A percentile compares a stretch with the other conserved stretches of the same genome.
These are phyloP conservation scores for Drosophila merina DNA, from an alignment of 2,888 invertebrate species.

Conservation along the genomic window DNA sequence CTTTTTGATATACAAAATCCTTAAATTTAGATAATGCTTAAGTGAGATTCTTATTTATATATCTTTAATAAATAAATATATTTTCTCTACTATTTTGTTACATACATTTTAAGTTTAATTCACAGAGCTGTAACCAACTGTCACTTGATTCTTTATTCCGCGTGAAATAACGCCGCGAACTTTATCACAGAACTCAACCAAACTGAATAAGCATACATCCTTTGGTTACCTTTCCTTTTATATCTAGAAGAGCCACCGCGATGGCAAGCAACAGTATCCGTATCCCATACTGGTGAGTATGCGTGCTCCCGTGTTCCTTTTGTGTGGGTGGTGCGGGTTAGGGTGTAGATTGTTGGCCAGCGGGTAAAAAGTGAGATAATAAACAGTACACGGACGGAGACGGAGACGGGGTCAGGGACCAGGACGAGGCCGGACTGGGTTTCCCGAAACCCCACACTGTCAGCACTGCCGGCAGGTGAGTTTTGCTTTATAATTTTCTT, in stretches of 20 bases:
- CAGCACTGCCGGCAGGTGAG: constrained; percentile 1
- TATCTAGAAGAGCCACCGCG: constrained; percentile 50
- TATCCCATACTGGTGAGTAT: constrained; percentile 22
- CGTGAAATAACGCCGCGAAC: constrained; percentile 36
- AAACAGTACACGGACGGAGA: background rate
- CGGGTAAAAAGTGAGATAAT: constrained; percentile 5
- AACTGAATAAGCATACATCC: constrained; percentile 74
- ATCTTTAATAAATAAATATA: too few relatives aligned
- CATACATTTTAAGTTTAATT: background rate
- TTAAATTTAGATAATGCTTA: background rate
- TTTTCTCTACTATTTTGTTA: background rate
- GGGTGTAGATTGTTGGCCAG: constrained; percentile 1
- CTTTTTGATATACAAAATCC: background rate
- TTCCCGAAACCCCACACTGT: constrained; percentile 1
- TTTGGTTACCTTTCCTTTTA: constrained; percentile 67
- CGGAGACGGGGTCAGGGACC: background rate
- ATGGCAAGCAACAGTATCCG: constrained; percentile 25
- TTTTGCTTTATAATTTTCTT: constrained; percentile 1
- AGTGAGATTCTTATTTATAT: background rate
- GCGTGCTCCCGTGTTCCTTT: constrained; percentile 3
- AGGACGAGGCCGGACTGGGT: background rate
- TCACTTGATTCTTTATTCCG: constrained; percentile 3
- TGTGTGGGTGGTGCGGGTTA: background rate
- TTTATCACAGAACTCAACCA: constrained; percentile 63
- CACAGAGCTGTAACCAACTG: background rate